Percentiles rank a stretch among this genome's conserved stretches.
phyloP scores from a whole-genome alignment of 35 echinoderm and acorn worm species.

The Ophioderma brevispina region DNA sequence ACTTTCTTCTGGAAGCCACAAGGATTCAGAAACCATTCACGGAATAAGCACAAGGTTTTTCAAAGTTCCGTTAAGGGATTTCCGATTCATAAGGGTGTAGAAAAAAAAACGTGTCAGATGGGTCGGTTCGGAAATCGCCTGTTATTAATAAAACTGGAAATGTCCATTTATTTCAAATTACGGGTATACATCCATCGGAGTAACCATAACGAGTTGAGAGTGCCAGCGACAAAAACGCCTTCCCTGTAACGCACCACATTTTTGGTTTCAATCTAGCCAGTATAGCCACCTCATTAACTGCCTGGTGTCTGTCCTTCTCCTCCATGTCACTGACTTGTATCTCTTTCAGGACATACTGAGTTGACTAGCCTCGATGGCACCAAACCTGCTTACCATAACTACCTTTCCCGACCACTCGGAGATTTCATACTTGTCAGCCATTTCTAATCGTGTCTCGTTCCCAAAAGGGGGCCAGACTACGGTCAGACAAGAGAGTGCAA shows the following conservation, averaged over 20 bases:
- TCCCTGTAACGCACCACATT: conserved; percentile 83
- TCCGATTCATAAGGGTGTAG: too few relatives aligned
- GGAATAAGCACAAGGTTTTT: too few relatives aligned
- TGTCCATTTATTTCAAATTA: too few relatives aligned
- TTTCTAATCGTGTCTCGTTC: too few relatives aligned
- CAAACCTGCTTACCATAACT: conserved; percentile 89
- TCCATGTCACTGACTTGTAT: conserved; percentile 63
- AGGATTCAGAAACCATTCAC: too few relatives aligned
- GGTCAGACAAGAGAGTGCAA: too few relatives aligned
- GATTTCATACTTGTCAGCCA: conserved; percentile 43
- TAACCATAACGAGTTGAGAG: conserved; percentile 77
- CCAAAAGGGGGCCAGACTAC: too few relatives aligned
- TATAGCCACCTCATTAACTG: conserved; percentile 90
- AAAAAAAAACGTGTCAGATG: too few relatives aligned
- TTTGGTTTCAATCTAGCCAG: conserved; percentile 79
- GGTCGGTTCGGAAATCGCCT: too few relatives aligned
- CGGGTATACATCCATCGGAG: conserved; percentile 83
- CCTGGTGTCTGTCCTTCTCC: conserved; percentile 69
- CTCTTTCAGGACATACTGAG: conserved; percentile 85
- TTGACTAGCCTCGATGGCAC: conserved; percentile 46
- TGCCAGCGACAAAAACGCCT: conserved; percentile 35
- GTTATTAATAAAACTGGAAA: too few relatives aligned
- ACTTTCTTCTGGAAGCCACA: too few relatives aligned
- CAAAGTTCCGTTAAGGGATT: too few relatives aligned
- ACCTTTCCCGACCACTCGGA: conserved; percentile 70